These are phyloP conservation scores for Tipula unca DNA, from an alignment of 2,888 invertebrate genomes.

Conservation along the genomic window DNA sequence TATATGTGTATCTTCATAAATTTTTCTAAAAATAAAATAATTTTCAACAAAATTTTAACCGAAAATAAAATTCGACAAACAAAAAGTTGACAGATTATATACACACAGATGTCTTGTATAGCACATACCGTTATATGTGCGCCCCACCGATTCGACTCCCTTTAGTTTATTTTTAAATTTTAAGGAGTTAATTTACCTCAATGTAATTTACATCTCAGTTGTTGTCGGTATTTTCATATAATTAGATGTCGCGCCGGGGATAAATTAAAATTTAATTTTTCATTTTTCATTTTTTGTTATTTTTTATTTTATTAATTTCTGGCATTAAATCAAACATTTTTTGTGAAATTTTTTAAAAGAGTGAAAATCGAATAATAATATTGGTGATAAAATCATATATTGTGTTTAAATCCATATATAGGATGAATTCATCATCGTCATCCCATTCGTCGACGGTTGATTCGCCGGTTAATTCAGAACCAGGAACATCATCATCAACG, in stretches of 20 bases:
- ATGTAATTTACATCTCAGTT: background rate
- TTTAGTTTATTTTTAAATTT: background rate
- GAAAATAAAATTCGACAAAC: background rate
- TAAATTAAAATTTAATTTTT: background rate
- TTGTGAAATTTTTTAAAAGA: background rate
- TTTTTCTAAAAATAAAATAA: background rate
- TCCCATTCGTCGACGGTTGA: background rate
- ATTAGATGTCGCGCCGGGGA: background rate
- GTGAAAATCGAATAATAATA: background rate
- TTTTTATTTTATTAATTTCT: background rate
- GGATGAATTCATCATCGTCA: background rate
- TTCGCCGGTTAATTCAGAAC: background rate
- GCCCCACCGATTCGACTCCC: background rate
- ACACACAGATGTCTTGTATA: background rate
- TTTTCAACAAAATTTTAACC: background rate
- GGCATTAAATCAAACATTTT: constrained; percentile 1
- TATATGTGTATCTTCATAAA: background rate
- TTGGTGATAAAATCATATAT: background rate
- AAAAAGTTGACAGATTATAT: background rate
- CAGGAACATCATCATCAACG: background rate
- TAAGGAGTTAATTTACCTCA: background rate
- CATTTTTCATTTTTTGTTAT: background rate
- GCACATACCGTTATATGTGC: background rate
- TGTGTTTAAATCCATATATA: background rate
- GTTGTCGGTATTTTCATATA: background rate